Percentiles rank a stretch among this genome's conserved stretches.
Conservation (phyloP, 1,140 invertebrate species). For the Globodera ellingtonae region DNA sequence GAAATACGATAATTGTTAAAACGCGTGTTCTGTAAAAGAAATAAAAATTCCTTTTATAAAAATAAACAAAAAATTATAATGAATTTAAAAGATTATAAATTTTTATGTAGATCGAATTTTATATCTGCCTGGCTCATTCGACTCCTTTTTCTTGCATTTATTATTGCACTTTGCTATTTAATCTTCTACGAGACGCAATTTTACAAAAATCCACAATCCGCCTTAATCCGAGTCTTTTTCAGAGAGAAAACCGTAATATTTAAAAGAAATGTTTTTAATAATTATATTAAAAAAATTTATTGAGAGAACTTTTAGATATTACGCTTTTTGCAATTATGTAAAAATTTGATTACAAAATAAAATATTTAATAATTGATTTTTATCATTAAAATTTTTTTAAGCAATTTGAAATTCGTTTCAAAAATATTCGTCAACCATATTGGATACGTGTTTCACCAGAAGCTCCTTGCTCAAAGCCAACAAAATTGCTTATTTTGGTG, state of each 20-base stretch:
- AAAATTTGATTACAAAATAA: too few species aligned
- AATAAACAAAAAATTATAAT: background rate
- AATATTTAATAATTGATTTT: too few species aligned
- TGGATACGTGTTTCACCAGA: background rate
- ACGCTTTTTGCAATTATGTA: too few species aligned
- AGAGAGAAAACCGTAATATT: background rate
- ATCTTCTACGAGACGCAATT: background rate
- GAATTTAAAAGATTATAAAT: too few species aligned
- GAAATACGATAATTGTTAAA: background rate
- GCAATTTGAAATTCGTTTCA: slow-evolving; percentile 17
- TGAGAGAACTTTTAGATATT: too few species aligned
- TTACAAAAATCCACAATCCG: background rate
- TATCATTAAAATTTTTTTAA: background rate
- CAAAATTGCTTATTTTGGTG: slow-evolving; percentile 25
- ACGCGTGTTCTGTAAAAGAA: background rate
- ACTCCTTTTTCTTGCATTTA: background rate
- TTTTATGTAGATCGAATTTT: background rate
- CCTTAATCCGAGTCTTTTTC: background rate
- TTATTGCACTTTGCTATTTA: background rate
- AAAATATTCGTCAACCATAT: slow-evolving; percentile 20
- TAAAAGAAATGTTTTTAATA: too few species aligned
- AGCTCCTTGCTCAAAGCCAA: background rate
- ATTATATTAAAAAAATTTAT: background rate
- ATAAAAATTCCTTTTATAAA: background rate
- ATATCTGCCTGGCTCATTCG: background rate